Evolutionary conservation across 2,888 invertebrate species (phyloP).

Genomic region (Oasisia sp.): DNA sequence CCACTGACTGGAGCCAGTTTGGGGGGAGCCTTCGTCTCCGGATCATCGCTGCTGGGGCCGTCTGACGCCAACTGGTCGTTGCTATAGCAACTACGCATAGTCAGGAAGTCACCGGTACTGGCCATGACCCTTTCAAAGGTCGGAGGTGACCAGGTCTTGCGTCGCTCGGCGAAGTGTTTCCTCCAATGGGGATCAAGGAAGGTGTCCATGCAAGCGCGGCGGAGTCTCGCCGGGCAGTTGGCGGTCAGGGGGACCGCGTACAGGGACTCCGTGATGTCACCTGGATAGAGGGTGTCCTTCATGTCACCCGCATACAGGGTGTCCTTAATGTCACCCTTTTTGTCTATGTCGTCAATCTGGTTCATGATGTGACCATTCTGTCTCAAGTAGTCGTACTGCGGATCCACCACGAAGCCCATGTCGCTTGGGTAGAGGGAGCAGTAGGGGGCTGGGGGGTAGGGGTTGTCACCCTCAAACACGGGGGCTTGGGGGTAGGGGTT

Average conservation of each 20-base stretch:
- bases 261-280: not conserved
- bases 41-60: not conserved
- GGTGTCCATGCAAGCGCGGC: not conserved
- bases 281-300: not conserved
- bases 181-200: not conserved
- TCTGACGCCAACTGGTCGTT: not conserved
- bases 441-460: not conserved
- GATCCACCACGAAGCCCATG: not conserved
- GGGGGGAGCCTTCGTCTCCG: not conserved
- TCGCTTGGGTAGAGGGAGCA: not conserved
- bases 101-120: not conserved
- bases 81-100: slow-evolving; percentile 9
- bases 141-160: not conserved
- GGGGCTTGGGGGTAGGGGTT: not conserved
- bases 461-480: not conserved
- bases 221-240: not conserved
- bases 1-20: not conserved
- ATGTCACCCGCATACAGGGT: not conserved
- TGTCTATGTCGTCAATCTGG: not conserved
- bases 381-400: not conserved
- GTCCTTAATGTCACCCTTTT: not conserved
- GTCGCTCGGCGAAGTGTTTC: not conserved
- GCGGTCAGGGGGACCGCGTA: not conserved
- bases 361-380: not conserved
- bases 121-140: slow-evolving; percentile 13